These are phyloP conservation scores for Erpetoichthys calabaricus DNA, from an alignment of 2,797 vertebrate species.

Conservation along the genomic window DNA sequence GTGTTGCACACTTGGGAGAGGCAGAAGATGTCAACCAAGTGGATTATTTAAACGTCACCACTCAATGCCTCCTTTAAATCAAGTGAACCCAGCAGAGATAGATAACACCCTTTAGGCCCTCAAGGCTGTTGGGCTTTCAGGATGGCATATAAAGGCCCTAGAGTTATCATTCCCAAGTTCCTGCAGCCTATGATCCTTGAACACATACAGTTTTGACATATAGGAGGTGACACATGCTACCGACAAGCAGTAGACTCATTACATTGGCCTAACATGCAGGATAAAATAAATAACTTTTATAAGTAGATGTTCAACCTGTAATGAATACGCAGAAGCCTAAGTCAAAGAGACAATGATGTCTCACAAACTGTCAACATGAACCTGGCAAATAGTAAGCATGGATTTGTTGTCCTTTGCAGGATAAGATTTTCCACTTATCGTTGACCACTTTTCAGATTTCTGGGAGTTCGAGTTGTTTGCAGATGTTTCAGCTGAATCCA, in stretches of 20 bases:
- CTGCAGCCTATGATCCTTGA: background rate
- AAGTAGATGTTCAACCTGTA: too few species aligned
- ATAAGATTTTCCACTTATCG: conserved; percentile 1
- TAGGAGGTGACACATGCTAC: background rate
- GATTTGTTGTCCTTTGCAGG: background rate
- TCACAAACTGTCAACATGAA: background rate
- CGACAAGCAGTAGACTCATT: background rate
- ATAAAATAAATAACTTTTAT: background rate
- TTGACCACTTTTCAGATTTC: conserved; percentile 1
- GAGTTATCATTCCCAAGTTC: background rate
- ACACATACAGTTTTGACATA: background rate
- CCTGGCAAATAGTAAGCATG: conserved; percentile 3
- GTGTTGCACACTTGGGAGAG: too few species aligned
- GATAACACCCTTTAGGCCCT: too few species aligned
- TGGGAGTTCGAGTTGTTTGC: background rate
- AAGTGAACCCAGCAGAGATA: too few species aligned
- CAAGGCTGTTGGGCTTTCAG: too few species aligned
- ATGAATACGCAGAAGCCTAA: background rate
- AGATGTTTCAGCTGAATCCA: background rate
- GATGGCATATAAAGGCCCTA: too few species aligned
- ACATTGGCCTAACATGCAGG: background rate
- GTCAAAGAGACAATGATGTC: background rate
- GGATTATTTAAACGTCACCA: too few species aligned
- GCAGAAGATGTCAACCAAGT: too few species aligned
- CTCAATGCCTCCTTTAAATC: too few species aligned